Percentiles rank a stretch among this genome's conserved stretches.
phyloP scores from a whole-genome alignment of 1,140 invertebrate genomes.

The Drosophila kikkawai region DNA sequence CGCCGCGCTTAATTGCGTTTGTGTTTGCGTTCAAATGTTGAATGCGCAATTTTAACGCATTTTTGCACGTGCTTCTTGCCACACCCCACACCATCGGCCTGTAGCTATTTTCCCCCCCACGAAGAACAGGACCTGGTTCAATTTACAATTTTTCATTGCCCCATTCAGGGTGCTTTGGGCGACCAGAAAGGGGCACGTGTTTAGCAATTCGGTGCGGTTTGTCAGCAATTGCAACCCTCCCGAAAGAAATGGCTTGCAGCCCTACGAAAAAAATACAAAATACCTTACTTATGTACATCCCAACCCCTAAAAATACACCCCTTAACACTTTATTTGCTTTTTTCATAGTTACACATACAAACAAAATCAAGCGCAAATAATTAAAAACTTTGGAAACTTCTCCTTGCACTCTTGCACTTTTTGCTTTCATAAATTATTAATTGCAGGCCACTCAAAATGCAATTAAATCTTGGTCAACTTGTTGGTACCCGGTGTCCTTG shows the following conservation, averaged over 20 bases:
- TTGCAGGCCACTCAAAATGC: constrained; percentile 77
- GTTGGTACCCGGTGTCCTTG: constrained; percentile 49
- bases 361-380: constrained; percentile 65
- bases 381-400: constrained; percentile 70
- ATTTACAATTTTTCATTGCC: constrained; percentile 78
- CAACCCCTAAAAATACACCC: constrained; percentile 1
- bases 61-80: constrained; percentile 73
- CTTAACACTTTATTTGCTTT: constrained; percentile 17
- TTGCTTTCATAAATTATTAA: constrained; percentile 76
- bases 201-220: constrained; percentile 78
- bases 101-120: constrained; percentile 9
- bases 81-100: constrained; percentile 3
- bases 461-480: constrained; percentile 83
- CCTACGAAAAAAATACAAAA: constrained; percentile 6
- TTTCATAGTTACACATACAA: constrained; percentile 11
- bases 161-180: constrained; percentile 51
- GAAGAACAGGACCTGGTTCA: constrained; percentile 29
- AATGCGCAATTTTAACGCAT: constrained; percentile 75
- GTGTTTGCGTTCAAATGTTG: constrained; percentile 73
- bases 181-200: constrained; percentile 60
- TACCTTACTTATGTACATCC: constrained; percentile 7
- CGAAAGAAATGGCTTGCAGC: constrained; percentile 9
- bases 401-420: constrained; percentile 25
- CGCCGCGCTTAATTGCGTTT: constrained; percentile 80
- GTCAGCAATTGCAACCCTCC: constrained; percentile 61